A percentile compares a stretch with the other conserved stretches of the same genome.
Conservation (phyloP, 2,888 invertebrate genomes). For the Spodoptera littoralis region DNA sequence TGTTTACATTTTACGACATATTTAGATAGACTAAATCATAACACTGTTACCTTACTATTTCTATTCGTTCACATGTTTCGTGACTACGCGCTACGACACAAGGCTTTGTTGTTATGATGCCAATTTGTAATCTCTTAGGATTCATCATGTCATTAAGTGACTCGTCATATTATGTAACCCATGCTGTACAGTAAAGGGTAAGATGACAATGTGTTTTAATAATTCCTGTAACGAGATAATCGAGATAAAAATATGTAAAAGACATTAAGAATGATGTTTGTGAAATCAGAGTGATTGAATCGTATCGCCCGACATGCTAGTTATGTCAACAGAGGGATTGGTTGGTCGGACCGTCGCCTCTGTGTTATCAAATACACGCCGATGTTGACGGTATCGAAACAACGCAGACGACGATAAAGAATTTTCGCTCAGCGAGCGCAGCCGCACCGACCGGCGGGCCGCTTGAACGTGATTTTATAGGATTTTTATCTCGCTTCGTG, state of each 20-base stretch:
- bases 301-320: conserved; percentile 62
- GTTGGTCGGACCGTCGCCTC: conserved; percentile 58
- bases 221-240: conserved; percentile 30
- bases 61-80: conserved; percentile 6
- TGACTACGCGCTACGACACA: conserved; percentile 2
- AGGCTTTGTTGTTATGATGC: conserved; percentile 16
- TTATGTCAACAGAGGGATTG: conserved; percentile 77
- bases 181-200: conserved; percentile 28
- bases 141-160: conserved; percentile 43
- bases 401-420: conserved; percentile 76
- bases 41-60: conserved; percentile 1
- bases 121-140: conserved; percentile 37
- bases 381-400: conserved; percentile 70
- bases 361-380: conserved; percentile 82
- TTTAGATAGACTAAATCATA: not conserved
- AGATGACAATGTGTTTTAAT: conserved; percentile 41
- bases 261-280: conserved; percentile 63
- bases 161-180: conserved; percentile 22
- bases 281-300: conserved; percentile 69
- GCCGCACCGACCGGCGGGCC: conserved; percentile 35
- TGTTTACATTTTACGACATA: not conserved
- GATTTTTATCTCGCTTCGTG: conserved; percentile 75
- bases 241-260: conserved; percentile 38
- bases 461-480: conserved; percentile 79
- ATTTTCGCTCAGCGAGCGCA: conserved; percentile 55